These are phyloP conservation scores for Tetraneura akinire DNA, from an alignment of 1,140 invertebrate genomes.

Conservation along the genomic window DNA sequence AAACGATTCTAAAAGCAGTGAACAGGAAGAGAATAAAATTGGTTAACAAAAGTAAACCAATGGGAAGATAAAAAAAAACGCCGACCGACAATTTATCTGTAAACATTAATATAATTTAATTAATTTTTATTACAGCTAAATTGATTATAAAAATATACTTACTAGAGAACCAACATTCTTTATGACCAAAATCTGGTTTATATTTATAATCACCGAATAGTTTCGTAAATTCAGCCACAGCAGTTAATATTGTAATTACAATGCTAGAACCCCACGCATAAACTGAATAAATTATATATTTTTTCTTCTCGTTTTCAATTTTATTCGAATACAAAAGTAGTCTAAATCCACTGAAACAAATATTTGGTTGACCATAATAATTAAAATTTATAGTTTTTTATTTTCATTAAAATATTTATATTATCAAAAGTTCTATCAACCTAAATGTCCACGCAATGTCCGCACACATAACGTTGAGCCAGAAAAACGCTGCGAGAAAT, in stretches of 20 bases:
- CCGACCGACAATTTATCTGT: slow-evolving; percentile 49
- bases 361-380: no score
- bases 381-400: no score
- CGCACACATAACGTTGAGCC: slow-evolving; percentile 73
- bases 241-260: slow-evolving; percentile 54
- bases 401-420: background rate
- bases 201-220: slow-evolving; percentile 3
- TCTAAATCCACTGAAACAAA: slow-evolving; percentile 6
- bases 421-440: no score
- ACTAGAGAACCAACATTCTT: slow-evolving; percentile 55
- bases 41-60: slow-evolving; percentile 55
- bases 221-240: slow-evolving; percentile 53
- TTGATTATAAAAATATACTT: slow-evolving; percentile 22
- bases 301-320: slow-evolving; percentile 52
- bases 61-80: slow-evolving; percentile 56
- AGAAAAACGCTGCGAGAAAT: slow-evolving; percentile 68
- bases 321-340: slow-evolving; percentile 3
- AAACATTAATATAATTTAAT: slow-evolving; percentile 23
- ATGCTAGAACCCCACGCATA: slow-evolving; percentile 57
- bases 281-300: slow-evolving; percentile 56
- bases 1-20: slow-evolving; percentile 57
- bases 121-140: no score
- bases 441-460: slow-evolving; percentile 69
- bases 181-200: slow-evolving; percentile 54
- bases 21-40: slow-evolving; percentile 58